phyloP scores from a whole-genome alignment of 2,797 vertebrate species.

The Eospalax fontanierii region DNA sequence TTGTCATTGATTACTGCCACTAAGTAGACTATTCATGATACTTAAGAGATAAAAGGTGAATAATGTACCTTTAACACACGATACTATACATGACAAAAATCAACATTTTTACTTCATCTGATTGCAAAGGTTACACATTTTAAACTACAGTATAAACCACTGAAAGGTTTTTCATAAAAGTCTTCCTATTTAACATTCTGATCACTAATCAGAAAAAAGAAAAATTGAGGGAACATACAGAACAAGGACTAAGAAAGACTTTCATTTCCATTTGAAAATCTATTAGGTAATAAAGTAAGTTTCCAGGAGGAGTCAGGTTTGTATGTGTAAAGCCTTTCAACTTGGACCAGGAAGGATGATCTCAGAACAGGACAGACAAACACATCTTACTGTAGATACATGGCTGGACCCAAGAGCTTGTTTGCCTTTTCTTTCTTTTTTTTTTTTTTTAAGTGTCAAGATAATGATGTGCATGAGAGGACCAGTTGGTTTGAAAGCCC shows the following conservation, averaged over 20 bases:
- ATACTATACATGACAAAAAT: not conserved
- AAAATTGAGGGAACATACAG: slow-evolving; percentile 22
- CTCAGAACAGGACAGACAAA: slow-evolving; percentile 17
- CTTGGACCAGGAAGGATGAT: slow-evolving; percentile 68
- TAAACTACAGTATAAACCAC: slow-evolving; percentile 46
- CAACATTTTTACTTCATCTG: slow-evolving; percentile 56
- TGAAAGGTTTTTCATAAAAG: slow-evolving; percentile 68
- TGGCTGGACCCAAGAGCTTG: not conserved
- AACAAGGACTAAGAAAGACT: not conserved
- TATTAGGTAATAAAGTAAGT: slow-evolving; percentile 70
- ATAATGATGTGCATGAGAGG: not conserved
- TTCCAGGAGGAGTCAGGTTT: not conserved
- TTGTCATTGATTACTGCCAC: slow-evolving; percentile 5
- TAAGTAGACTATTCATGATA: slow-evolving; percentile 56
- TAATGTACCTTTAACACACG: not conserved
- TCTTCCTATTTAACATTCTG: slow-evolving; percentile 53
- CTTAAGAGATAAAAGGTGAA: slow-evolving; percentile 66
- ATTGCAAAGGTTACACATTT: slow-evolving; percentile 68
- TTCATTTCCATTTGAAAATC: slow-evolving; percentile 15
- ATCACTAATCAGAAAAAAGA: slow-evolving; percentile 55
- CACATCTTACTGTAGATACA: slow-evolving; percentile 24
- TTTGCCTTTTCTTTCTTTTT: no score
- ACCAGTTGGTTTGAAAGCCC: not conserved
- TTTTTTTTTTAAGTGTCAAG: not conserved
- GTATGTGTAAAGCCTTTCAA: slow-evolving; percentile 57